These are phyloP conservation scores for Serranus cabrilla DNA, from an alignment of 2,797 vertebrate species.

Conservation along the genomic window DNA sequence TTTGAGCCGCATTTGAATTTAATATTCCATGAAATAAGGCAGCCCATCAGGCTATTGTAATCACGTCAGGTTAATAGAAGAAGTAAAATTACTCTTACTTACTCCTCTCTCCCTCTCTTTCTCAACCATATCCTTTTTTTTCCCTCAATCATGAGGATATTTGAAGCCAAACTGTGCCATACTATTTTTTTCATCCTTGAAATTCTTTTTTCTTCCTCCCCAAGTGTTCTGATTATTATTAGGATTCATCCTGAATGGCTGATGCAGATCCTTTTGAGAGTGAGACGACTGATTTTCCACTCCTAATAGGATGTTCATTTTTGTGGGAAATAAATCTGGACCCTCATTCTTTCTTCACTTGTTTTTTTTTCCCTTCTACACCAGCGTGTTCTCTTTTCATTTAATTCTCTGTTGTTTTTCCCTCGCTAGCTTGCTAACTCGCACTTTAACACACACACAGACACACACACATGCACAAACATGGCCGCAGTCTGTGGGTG, in stretches of 20 bases:
- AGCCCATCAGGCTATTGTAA: constrained; percentile 93
- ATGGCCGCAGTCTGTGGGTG: constrained; percentile 73
- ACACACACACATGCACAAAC: constrained; percentile 26
- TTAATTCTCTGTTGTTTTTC: constrained; percentile 50
- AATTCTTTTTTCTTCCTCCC: constrained; percentile 72
- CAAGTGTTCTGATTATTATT: constrained; percentile 90
- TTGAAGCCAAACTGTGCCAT: constrained; percentile 90
- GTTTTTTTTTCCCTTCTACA: constrained; percentile 23
- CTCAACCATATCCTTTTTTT: constrained; percentile 56
- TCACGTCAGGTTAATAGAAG: constrained; percentile 98
- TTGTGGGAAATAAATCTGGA: constrained; percentile 83
- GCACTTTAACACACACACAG: constrained; percentile 11
- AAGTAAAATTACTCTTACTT: constrained; percentile 93
- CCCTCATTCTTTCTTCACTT: constrained; percentile 56
- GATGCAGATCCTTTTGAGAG: constrained; percentile 89
- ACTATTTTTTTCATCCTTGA: constrained; percentile 72
- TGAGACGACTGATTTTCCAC: constrained; percentile 91
- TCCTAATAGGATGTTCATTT: constrained; percentile 90
- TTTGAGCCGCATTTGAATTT: constrained; percentile 96
- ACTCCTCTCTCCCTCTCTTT: constrained; percentile 76
- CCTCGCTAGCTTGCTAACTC: constrained; percentile 11
- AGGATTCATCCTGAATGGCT: constrained; percentile 91
- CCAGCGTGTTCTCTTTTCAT: constrained; percentile 66
- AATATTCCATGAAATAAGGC: constrained; percentile 99
- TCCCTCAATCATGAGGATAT: constrained; percentile 78